phyloP scores from a whole-genome alignment of 2,888 invertebrate species.

The Rhagophthalmus giganteus region DNA sequence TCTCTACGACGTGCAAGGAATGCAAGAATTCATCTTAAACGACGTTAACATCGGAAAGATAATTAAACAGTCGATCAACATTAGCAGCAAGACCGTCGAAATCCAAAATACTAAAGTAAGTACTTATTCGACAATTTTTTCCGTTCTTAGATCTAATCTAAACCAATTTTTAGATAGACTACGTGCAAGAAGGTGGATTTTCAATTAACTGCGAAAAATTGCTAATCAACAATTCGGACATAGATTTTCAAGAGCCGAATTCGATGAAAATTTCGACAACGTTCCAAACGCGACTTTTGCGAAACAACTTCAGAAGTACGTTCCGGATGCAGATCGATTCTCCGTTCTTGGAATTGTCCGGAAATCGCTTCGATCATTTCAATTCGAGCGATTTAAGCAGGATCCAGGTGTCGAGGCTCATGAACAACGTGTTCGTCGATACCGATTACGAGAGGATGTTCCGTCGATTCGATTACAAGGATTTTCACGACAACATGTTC shows the following conservation, averaged over 20 bases:
- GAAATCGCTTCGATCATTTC: conserved; percentile 14
- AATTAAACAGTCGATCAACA: conserved; percentile 8
- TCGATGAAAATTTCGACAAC: conserved; percentile 6
- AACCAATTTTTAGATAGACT: conserved; percentile 11
- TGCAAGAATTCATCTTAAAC: conserved; percentile 5
- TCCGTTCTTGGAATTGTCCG: conserved; percentile 15
- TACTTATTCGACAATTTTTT: not conserved
- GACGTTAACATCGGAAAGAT: conserved; percentile 16
- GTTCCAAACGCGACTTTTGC: conserved; percentile 14
- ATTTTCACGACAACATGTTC: conserved; percentile 19
- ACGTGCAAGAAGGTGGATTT: conserved; percentile 8
- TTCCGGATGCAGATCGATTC: conserved; percentile 12
- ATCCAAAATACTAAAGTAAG: conserved; percentile 13
- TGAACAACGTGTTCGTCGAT: conserved; percentile 9
- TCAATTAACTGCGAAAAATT: too few relatives aligned
- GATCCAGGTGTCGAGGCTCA: conserved; percentile 4
- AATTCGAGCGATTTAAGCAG: not conserved
- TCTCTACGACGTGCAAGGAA: conserved; percentile 15
- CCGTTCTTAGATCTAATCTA: not conserved
- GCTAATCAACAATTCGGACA: conserved; percentile 5
- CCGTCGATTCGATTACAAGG: conserved; percentile 12
- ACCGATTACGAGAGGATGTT: conserved; percentile 1
- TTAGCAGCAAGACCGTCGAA: conserved; percentile 8
- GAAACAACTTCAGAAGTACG: conserved; percentile 6
- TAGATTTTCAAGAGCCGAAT: not conserved